Evolutionary conservation across 2,888 invertebrate species (phyloP).

Genomic region (Serripes groenlandicus): DNA sequence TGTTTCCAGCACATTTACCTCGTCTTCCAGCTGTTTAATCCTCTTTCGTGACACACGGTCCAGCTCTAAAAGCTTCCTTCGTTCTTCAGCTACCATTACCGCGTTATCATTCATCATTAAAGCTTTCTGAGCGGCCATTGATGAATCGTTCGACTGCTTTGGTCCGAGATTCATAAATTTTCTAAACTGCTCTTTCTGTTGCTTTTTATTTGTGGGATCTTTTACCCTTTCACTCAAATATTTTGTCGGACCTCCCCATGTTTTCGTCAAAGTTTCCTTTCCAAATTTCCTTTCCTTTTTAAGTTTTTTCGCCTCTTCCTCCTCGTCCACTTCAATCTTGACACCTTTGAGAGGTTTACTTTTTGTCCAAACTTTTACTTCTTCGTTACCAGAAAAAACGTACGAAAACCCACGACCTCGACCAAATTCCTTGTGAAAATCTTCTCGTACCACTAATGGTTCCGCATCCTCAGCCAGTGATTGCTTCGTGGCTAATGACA

Average conservation of each 20-base stretch:
- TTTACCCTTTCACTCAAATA: neutral
- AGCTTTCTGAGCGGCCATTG: neutral
- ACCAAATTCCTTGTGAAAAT: constrained; percentile 21
- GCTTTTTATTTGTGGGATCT: neutral
- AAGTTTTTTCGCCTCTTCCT: neutral
- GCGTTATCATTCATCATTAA: neutral
- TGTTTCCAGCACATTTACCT: constrained; percentile 25
- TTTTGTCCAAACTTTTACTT: constrained; percentile 18
- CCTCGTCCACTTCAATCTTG: neutral
- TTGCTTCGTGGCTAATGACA: neutral
- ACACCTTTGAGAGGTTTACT: constrained; percentile 6
- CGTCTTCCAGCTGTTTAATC: constrained; percentile 46
- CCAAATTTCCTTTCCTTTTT: constrained; percentile 16
- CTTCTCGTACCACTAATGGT: neutral
- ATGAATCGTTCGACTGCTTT: neutral
- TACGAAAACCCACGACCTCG: constrained; percentile 28
- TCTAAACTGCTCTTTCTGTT: neutral
- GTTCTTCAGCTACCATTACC: constrained; percentile 28
- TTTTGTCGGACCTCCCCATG: neutral
- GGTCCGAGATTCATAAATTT: constrained; percentile 19
- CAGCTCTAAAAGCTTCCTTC: constrained; percentile 21
- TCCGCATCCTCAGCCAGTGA: neutral
- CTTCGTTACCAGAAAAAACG: constrained; percentile 19
- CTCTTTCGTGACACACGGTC: constrained; percentile 31
- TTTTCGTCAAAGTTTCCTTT: neutral